Conservation (phyloP, 2,888 invertebrate species). For the Acanthosepion lycidas region DNA sequence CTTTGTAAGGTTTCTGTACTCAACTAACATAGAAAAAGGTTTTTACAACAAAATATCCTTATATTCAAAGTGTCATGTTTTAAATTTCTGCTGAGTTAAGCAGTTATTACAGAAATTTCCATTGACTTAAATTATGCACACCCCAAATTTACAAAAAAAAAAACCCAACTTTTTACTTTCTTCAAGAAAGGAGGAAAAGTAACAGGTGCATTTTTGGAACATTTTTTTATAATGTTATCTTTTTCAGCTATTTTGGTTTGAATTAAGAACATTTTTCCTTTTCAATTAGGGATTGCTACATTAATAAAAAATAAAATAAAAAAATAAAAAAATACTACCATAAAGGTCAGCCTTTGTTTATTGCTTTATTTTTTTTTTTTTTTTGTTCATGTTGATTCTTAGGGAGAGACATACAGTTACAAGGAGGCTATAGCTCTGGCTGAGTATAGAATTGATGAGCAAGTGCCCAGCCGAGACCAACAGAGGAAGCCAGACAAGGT, state of each 20-base stretch:
- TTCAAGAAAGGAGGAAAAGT: neutral
- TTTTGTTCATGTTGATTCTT: constrained; percentile 51
- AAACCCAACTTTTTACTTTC: neutral
- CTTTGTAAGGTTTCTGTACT: too few species aligned
- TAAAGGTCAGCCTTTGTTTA: neutral
- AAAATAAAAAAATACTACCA: neutral
- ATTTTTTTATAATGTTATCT: neutral
- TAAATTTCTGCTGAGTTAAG: neutral
- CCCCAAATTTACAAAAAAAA: neutral
- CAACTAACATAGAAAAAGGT: too few species aligned
- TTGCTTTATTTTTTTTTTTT: neutral
- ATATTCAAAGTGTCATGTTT: neutral
- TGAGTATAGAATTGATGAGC: constrained; percentile 90
- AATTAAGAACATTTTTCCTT: neutral
- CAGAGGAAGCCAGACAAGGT: constrained; percentile 62
- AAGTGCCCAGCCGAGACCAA: constrained; percentile 58
- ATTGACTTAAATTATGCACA: neutral
- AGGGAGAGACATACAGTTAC: constrained; percentile 93
- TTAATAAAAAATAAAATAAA: too few species aligned
- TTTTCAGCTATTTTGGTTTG: neutral
- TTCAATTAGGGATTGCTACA: neutral
- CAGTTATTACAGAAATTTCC: neutral
- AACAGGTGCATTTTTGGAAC: neutral
- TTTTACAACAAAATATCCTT: neutral
- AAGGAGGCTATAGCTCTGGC: constrained; percentile 88